phyloP scores from a whole-genome alignment of 2,888 invertebrate species.

The Andricus curvator region DNA sequence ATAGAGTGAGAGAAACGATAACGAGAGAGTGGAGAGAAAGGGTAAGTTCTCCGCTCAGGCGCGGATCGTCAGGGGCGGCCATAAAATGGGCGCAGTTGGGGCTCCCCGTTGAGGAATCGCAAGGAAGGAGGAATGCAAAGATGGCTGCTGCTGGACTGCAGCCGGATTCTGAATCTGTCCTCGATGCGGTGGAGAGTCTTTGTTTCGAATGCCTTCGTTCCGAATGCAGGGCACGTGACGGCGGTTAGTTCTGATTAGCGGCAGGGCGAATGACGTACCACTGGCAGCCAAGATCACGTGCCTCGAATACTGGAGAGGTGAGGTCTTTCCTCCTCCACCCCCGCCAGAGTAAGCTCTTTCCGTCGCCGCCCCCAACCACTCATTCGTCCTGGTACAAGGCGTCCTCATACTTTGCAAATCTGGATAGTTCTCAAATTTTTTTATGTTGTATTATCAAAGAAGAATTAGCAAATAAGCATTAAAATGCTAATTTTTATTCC shows the following conservation, averaged over 20 bases:
- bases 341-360: conserved; percentile 20
- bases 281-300: conserved; percentile 74
- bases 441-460: not conserved
- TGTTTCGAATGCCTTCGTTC: conserved; percentile 62
- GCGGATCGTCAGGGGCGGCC: conserved; percentile 52
- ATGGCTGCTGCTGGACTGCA: conserved; percentile 64
- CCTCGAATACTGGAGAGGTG: conserved; percentile 69
- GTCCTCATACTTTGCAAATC: not conserved
- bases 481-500: not conserved
- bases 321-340: conserved; percentile 23
- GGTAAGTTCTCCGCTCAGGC: conserved; percentile 32
- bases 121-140: conserved; percentile 65
- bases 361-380: conserved; percentile 22
- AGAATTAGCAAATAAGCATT: conserved; percentile 10
- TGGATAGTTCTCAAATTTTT: not conserved
- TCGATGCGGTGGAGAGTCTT: conserved; percentile 44
- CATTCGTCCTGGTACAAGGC: conserved; percentile 2
- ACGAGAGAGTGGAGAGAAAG: conserved; percentile 43
- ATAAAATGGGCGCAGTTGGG: conserved; percentile 55
- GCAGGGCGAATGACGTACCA: conserved; percentile 77
- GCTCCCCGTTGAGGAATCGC: conserved; percentile 13
- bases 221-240: conserved; percentile 74
- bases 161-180: conserved; percentile 48
- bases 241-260: conserved; percentile 79
- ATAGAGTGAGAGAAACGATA: conserved; percentile 40